Conservation (phyloP, 2,888 invertebrate genomes). For the Drosophila bunnanda region DNA sequence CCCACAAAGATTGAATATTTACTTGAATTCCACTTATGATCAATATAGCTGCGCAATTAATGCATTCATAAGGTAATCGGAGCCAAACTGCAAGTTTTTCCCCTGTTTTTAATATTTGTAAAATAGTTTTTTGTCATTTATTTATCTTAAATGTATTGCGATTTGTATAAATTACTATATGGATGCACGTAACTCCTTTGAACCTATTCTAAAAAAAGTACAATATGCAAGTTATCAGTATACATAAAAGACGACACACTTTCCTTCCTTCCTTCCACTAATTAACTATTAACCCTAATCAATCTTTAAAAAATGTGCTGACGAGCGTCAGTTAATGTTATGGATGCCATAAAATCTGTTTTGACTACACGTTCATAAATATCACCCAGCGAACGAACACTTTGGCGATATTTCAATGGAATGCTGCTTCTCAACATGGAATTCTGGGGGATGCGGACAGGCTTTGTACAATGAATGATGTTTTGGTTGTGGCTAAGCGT, state of each 20-base stretch:
- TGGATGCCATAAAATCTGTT: conserved; percentile 45
- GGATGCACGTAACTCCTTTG: conserved; percentile 18
- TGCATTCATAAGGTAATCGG: not conserved
- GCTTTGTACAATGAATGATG: conserved; percentile 47
- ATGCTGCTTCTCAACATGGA: conserved; percentile 60
- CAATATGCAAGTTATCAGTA: conserved; percentile 30
- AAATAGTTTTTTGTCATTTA: conserved; percentile 9
- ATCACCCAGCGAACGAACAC: conserved; percentile 44
- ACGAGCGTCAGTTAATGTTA: conserved; percentile 37
- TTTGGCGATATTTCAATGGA: conserved; percentile 54
- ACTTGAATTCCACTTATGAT: not conserved
- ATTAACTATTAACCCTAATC: conserved; percentile 41
- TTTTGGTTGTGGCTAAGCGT: conserved; percentile 43
- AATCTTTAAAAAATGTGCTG: conserved; percentile 42
- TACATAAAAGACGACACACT: conserved; percentile 26
- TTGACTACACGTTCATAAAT: conserved; percentile 32
- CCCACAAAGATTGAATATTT: not conserved
- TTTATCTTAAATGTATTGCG: conserved; percentile 15
- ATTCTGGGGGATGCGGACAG: conserved; percentile 42
- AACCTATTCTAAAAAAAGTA: conserved; percentile 32
- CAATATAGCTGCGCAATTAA: not conserved
- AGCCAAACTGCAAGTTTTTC: not conserved
- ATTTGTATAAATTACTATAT: conserved; percentile 19
- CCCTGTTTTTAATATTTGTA: not conserved
- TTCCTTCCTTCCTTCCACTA: conserved; percentile 27